These are phyloP conservation scores for Troilus luridus DNA, from an alignment of 2,888 invertebrate genomes.

Conservation along the genomic window DNA sequence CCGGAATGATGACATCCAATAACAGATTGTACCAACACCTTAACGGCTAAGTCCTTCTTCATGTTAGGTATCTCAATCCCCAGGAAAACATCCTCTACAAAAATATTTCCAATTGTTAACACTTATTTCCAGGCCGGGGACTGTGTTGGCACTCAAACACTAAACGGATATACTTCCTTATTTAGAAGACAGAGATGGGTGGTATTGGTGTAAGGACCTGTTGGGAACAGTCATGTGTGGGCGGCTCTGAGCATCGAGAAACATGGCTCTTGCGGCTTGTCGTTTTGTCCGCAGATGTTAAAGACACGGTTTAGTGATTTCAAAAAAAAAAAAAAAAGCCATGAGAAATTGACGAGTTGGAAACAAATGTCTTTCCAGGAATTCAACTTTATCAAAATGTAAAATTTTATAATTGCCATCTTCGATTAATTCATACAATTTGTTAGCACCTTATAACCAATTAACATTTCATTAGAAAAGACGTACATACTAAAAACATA, in stretches of 20 bases:
- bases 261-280: background rate
- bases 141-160: background rate
- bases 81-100: background rate
- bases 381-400: no score
- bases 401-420: no score
- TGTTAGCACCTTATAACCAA: no score
- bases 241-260: background rate
- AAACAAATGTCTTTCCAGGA: background rate
- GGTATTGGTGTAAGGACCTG: background rate
- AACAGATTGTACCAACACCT: slow-evolving; percentile 28
- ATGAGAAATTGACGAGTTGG: background rate
- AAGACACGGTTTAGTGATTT: background rate
- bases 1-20: background rate
- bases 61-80: background rate
- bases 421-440: no score
- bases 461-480: no score
- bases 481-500: no score
- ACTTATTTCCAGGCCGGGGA: background rate
- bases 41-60: background rate
- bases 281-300: background rate
- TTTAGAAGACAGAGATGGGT: slow-evolving; percentile 6
- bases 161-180: slow-evolving; percentile 14
- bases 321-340: background rate
- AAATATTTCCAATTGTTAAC: background rate
- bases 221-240: slow-evolving; percentile 22